Base-by-base conservation (phyloP, 2,113 vertebrate genomes). In the Hiodon alosoides region DNA sequence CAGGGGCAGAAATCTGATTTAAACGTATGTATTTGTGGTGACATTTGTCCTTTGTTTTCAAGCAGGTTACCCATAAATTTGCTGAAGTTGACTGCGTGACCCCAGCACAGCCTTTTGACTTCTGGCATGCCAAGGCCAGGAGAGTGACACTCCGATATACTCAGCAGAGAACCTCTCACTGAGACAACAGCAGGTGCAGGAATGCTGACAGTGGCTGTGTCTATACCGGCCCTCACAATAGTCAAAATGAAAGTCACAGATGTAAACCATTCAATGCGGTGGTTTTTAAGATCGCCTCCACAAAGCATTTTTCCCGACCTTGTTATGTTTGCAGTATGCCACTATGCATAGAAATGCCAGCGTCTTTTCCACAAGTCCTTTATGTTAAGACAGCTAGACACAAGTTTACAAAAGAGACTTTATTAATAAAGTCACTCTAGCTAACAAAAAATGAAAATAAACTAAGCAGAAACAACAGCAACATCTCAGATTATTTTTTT, bases 11-110 rank as follows among this genome's bases (percentile, higher is more conserved):
- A 91, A 87, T 89, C 90, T 89, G 89, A 92, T 90, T 93, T 92
- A 90, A 92, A 93, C 92, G 90, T 93, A 92, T 93, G 89, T 90
- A 87, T 93, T 91, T 87, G 85, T 86, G 88, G 87, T 93, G 92
- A 93, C 91, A 92, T 90, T 92, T 90, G 89, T 93, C 91, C 92
- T 91, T 86, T 87, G 87, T 90, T 94, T 89, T 93, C 89, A 89
- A 92, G 87, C 86, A 84, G 84, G 91, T 95, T 92, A 87, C 88
- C 91, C 88, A 90, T 87, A 91, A 95, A 93, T 93, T 88, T 88
- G 86, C 92, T 88, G 85, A 84, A 87, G 91, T 90, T 93, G 93
- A 94, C 93, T 90, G 87, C 83, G 82, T 90, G 90, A 90, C 88
- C 91, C 89, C 90, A 87, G 90, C 92, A 81, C 84, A 90, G 90